Evolutionary conservation across 2,888 invertebrate species (phyloP), one percentile per base, ranked within the genome.

Genomic region (Ecliptopera silaceata): DNA sequence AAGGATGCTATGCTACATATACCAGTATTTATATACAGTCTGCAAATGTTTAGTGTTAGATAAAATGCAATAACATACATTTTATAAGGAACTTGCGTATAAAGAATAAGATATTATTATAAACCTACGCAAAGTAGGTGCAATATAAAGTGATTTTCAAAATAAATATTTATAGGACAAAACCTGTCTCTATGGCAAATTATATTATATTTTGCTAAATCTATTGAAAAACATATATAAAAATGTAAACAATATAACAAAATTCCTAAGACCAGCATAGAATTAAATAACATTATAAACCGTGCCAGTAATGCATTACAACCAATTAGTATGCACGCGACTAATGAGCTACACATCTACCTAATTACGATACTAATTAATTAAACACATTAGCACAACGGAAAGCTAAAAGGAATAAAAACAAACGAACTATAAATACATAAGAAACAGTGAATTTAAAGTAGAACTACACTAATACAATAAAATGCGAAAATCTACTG

Each of bases 281-380:
- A 22, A 50, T 49, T 39, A 34, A 39, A 15, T 43, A 44, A 45
- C 38, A 36, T 50, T 26, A 52, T 39, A 22, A 41, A 46, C 50
- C 52, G 55, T 48, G 55, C 41, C 50, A 54, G 68, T 54, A 63
- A 61, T 62, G 51, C 53, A 42, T 47, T 51, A 55, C 36, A 65
- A 62, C 55, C 49, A 59, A 60, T 55, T 51, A 45, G 34, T 26
- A 61, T 61, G 43, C 60, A 55, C 39, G 51, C 34, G 26, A 52
- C 60, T 57, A 63, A 63, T 62, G 50, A 59, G 32, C 39, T 41
- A 58, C 61, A 55, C 12, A 22, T 39, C 13, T 32, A 52, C 20
- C 38, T 53, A 34, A 47, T 54, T 48, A 54, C 18, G 29, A 43
- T 54, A 54, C 36, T 20, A 43, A 29, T 26, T 43, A 36, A 48